Evolutionary conservation across 2,797 vertebrate genomes (phyloP).

Genomic region (Myoxocephalus aenaeus): DNA sequence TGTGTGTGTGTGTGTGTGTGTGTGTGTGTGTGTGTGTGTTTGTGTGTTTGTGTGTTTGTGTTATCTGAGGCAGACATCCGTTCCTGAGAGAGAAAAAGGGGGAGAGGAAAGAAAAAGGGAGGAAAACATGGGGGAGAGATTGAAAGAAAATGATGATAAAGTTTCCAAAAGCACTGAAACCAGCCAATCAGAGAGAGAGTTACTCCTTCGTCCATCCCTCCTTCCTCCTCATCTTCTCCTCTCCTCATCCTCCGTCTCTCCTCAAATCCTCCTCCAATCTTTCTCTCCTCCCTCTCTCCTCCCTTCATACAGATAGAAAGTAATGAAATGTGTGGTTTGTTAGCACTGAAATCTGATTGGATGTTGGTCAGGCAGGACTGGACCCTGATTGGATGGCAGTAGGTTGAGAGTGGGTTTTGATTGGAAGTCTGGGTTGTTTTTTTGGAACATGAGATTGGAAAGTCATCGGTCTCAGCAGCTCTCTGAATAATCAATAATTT

Average conservation of each 20-base stretch:
- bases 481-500: constrained; percentile 58
- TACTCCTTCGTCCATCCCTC: constrained; percentile 10
- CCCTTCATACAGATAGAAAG: not conserved
- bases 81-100: constrained; percentile 53
- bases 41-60: constrained; percentile 16
- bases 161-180: constrained; percentile 48
- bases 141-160: constrained; percentile 36
- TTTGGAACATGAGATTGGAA: constrained; percentile 16
- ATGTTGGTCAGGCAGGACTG: not conserved
- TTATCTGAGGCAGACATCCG: constrained; percentile 61
- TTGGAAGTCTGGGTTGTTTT: not conserved
- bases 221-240: not conserved
- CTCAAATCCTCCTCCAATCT: constrained; percentile 1
- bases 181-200: constrained; percentile 43
- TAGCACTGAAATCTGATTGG: constrained; percentile 28
- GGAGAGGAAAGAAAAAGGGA: constrained; percentile 55
- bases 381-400: constrained; percentile 25
- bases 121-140: constrained; percentile 1
- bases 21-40: constrained; percentile 14
- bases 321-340: not conserved
- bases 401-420: not conserved
- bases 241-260: not conserved
- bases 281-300: not conserved
- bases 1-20: constrained; percentile 23
- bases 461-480: constrained; percentile 29